A percentile compares a stretch with the other conserved stretches of the same genome.
Evolutionary conservation across 2,113 vertebrate species (phyloP).

Genomic region (Rattus norvegicus): GRCr8 NC_086020.1:121648501-121649000

Average conservation of each 20-base stretch:
- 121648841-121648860: conserved; percentile 16
- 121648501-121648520: conserved; percentile 49
- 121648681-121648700: conserved; percentile 94
- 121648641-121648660: conserved; percentile 99
- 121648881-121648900: conserved; percentile 26
- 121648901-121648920: conserved; percentile 44
- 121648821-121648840: conserved; percentile 35
- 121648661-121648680: conserved; percentile 98
- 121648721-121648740: not conserved
- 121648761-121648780: conserved; percentile 43
- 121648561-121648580: conserved; percentile 1
- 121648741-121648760: conserved; percentile 32
- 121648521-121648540: conserved; percentile 41
- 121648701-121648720: conserved; percentile 20
- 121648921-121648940: conserved; percentile 11
- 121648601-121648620: conserved; percentile 94
- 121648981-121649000: not conserved
- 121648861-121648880: not conserved
- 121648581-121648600: conserved; percentile 23
- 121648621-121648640: conserved; percentile 98
- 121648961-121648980: not conserved
- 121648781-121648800: conserved; percentile 2
- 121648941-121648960: conserved; percentile 35
- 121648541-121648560: not conserved
- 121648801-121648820: conserved; percentile 45